Percentiles rank a stretch among this genome's conserved stretches.
These are phyloP conservation scores for Anneissia japonica DNA, from an alignment of 35 echinoderm and acorn worm species.

Conservation along the genomic window DNA sequence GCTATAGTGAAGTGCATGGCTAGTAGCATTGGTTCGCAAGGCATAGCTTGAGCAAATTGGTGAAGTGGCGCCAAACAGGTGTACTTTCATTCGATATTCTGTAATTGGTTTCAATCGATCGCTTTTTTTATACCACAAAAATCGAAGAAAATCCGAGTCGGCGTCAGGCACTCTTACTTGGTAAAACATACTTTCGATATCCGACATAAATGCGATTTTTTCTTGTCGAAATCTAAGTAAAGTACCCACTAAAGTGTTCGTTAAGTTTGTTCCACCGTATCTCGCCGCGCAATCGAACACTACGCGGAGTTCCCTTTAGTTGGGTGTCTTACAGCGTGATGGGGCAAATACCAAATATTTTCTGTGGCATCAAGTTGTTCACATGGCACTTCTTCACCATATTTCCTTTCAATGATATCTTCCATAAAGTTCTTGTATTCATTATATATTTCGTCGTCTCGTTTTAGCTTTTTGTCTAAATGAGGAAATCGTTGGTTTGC, in stretches of 20 bases:
- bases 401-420: no score
- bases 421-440: no score
- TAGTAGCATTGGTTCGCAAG: background rate
- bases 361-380: no score
- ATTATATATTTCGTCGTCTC: no score
- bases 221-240: constrained; percentile 7
- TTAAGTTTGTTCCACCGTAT: background rate
- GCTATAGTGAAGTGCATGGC: background rate
- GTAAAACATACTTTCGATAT: constrained; percentile 6
- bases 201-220: background rate
- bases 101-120: background rate
- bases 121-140: background rate
- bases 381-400: no score
- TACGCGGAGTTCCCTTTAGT: background rate
- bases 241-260: background rate
- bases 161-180: background rate
- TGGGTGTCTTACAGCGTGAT: background rate
- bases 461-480: no score
- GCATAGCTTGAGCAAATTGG: background rate
- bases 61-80: background rate
- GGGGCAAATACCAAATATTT: background rate
- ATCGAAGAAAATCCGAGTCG: background rate
- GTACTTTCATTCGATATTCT: background rate
- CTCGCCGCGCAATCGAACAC: constrained; percentile 1
- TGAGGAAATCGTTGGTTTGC: no score